Evolutionary conservation across 2,888 invertebrate genomes (phyloP).

Genomic region (Athripsodes cinereus): DNA sequence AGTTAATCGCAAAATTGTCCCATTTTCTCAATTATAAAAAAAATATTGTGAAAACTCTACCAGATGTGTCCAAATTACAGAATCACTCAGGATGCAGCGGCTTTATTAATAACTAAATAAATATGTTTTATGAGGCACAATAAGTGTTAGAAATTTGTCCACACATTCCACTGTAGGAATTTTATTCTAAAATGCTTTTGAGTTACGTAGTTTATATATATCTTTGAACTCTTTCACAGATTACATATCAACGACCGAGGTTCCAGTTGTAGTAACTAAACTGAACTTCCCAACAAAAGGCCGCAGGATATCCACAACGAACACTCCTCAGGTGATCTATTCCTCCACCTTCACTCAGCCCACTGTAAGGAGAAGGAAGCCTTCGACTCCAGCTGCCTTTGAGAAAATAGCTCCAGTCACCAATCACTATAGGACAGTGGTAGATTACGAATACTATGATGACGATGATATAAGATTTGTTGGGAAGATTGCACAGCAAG

Average conservation of each 20-base stretch:
- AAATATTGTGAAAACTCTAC: too few relatives aligned
- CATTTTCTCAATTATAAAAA: too few relatives aligned
- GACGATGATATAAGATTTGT: slow-evolving; percentile 54
- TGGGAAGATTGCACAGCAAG: slow-evolving; percentile 46
- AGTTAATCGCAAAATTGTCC: too few relatives aligned
- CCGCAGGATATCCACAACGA: slow-evolving; percentile 37
- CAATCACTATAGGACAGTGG: slow-evolving; percentile 31
- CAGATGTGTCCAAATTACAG: too few relatives aligned
- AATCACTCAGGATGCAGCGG: too few relatives aligned
- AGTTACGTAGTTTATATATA: not conserved
- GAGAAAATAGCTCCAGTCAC: slow-evolving; percentile 33
- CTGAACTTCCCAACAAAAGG: slow-evolving; percentile 30
- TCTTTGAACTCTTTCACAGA: slow-evolving; percentile 11
- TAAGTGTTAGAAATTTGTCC: too few relatives aligned
- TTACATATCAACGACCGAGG: slow-evolving; percentile 18
- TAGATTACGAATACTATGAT: slow-evolving; percentile 66
- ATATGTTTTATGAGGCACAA: too few relatives aligned
- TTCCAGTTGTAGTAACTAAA: not conserved
- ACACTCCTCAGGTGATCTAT: slow-evolving; percentile 30
- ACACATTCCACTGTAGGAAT: too few relatives aligned
- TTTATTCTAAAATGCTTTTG: too few relatives aligned
- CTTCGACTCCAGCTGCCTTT: slow-evolving; percentile 31
- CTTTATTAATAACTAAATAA: too few relatives aligned
- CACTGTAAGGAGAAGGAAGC: slow-evolving; percentile 23
- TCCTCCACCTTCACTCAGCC: slow-evolving; percentile 30